These are phyloP conservation scores for Sylvilagus bachmani DNA, from an alignment of 2,113 vertebrate genomes.

Conservation along the genomic window DNA sequence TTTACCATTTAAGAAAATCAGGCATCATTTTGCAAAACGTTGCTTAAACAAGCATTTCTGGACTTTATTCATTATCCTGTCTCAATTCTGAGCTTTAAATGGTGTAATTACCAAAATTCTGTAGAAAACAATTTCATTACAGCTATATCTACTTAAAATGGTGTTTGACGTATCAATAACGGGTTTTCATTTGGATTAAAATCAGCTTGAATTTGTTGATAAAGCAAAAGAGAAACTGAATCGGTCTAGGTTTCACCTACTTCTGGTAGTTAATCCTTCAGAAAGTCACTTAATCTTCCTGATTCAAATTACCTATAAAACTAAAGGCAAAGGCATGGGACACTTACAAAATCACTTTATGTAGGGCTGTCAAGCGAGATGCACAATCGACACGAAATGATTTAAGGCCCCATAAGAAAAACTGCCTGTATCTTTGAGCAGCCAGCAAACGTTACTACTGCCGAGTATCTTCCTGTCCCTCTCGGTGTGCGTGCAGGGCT, in stretches of 20 bases:
- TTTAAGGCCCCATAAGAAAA: not conserved
- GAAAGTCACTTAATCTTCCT: constrained; percentile 59
- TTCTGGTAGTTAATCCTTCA: constrained; percentile 64
- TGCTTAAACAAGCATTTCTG: constrained; percentile 69
- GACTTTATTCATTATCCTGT: constrained; percentile 62
- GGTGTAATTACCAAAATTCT: constrained; percentile 73
- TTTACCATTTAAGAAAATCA: constrained; percentile 71
- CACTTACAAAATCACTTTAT: not conserved
- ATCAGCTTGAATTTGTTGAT: constrained; percentile 64
- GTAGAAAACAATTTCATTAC: constrained; percentile 74
- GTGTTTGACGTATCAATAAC: constrained; percentile 72
- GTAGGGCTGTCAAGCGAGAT: not conserved
- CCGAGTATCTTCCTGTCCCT: constrained; percentile 13
- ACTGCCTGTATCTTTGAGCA: not conserved
- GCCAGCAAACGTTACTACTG: not conserved
- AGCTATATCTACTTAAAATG: constrained; percentile 62
- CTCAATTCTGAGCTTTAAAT: constrained; percentile 65
- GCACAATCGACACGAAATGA: constrained; percentile 25
- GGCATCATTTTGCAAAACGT: constrained; percentile 50
- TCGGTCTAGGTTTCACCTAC: constrained; percentile 32
- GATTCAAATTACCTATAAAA: constrained; percentile 68
- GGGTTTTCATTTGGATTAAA: constrained; percentile 55
- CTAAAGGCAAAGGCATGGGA: constrained; percentile 38
- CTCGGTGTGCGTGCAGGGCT: not conserved
- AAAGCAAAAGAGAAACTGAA: constrained; percentile 57